phyloP scores from a whole-genome alignment of 1,140 invertebrate species.

The Drosophila repletoides region DNA sequence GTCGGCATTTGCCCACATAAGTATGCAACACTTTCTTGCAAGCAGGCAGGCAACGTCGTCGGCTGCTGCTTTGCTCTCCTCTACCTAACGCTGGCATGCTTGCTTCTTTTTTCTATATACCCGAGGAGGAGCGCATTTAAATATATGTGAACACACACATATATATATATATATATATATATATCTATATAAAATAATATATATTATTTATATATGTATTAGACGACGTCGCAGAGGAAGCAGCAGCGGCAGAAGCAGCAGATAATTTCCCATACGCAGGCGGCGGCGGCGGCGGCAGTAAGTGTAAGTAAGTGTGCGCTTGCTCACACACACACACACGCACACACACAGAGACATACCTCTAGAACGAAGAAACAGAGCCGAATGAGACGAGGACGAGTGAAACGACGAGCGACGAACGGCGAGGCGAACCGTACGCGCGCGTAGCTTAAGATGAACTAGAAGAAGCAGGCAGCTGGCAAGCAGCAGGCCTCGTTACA shows the following conservation, averaged over 20 bases:
- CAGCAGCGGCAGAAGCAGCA: conserved; percentile 64
- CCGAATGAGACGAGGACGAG: conserved; percentile 42
- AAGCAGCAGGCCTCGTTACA: conserved; percentile 46
- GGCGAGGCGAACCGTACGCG: conserved; percentile 67
- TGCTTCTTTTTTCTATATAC: conserved; percentile 59
- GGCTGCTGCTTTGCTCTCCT: conserved; percentile 40
- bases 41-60: conserved; percentile 48
- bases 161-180: conserved; percentile 31
- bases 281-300: conserved; percentile 64
- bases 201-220: conserved; percentile 82
- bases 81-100: conserved; percentile 46
- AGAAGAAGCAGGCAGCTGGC: conserved; percentile 79
- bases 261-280: conserved; percentile 76
- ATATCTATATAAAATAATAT: conserved; percentile 77
- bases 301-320: conserved; percentile 78
- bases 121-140: conserved; percentile 64
- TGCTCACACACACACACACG: conserved; percentile 57
- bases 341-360: conserved; percentile 30
- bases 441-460: conserved; percentile 81
- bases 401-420: conserved; percentile 45
- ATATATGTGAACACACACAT: conserved; percentile 79
- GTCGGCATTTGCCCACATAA: conserved; percentile 68
- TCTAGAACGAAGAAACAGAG: conserved; percentile 68
- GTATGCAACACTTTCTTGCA: conserved; percentile 79
- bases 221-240: conserved; percentile 53